Evolutionary conservation across 2,113 vertebrate species (phyloP).

Genomic region (Bubo blakistoni): DNA sequence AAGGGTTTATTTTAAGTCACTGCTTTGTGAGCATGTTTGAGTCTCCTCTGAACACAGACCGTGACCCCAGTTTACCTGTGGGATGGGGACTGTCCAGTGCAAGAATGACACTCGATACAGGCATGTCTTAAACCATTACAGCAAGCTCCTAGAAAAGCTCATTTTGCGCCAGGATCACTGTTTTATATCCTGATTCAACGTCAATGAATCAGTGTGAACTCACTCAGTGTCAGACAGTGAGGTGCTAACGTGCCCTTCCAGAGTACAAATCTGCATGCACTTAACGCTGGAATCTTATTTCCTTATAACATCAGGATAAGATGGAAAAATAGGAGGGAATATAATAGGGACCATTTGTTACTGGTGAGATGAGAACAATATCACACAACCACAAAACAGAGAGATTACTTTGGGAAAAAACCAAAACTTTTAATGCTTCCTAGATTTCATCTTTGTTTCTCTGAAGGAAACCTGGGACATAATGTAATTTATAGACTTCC

Average conservation of each 20-base stretch:
- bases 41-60: background rate
- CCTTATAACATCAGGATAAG: background rate
- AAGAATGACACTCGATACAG: background rate
- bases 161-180: background rate
- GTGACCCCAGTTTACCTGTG: background rate
- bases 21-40: background rate
- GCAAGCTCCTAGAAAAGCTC: background rate
- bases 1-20: background rate
- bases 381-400: background rate
- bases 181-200: background rate
- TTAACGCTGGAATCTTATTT: background rate
- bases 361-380: background rate
- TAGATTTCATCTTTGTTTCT: background rate
- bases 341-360: background rate
- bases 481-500: background rate
- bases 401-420: background rate
- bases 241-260: accelerated
- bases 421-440: background rate
- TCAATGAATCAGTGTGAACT: background rate
- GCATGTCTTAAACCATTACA: background rate
- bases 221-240: background rate
- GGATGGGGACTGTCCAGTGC: background rate
- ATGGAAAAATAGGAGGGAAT: background rate
- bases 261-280: background rate
- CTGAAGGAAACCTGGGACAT: background rate